These are phyloP conservation scores for Phoenoteleia sp. DNA, from an alignment of 2,888 invertebrate species.

Conservation along the genomic window DNA sequence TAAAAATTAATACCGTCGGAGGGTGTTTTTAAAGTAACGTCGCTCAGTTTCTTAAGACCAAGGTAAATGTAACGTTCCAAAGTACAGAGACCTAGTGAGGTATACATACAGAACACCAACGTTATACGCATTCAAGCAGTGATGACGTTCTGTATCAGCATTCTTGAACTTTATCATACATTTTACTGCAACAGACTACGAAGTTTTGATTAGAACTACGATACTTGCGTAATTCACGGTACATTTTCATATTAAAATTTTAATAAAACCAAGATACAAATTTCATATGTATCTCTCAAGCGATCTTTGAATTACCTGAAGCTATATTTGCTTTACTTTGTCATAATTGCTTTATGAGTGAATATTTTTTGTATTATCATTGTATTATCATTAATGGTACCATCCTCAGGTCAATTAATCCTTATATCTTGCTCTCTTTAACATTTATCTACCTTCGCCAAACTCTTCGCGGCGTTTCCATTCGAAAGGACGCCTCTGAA, in stretches of 20 bases:
- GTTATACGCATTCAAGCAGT: constrained; percentile 13
- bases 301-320: neutral
- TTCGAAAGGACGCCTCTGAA: too few species aligned
- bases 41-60: too few species aligned
- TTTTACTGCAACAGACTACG: neutral
- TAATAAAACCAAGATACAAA: neutral
- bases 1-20: too few species aligned
- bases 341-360: constrained; percentile 3
- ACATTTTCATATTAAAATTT: constrained; percentile 22
- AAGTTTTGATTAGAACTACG: neutral
- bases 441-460: too few species aligned
- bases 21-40: too few species aligned
- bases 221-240: neutral
- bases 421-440: too few species aligned
- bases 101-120: neutral
- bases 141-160: constrained; percentile 9
- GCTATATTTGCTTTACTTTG: constrained; percentile 1
- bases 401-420: too few species aligned
- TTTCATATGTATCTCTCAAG: too few species aligned
- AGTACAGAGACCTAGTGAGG: constrained; percentile 14
- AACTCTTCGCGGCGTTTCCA: too few species aligned
- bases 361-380: constrained; percentile 3
- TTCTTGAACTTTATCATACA: constrained; percentile 16
- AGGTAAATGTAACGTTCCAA: constrained; percentile 12
- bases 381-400: neutral